Percentiles rank a stretch among this genome's conserved stretches.
Conservation (phyloP, 2,888 invertebrate species). For the Amphipoea oculea region DNA sequence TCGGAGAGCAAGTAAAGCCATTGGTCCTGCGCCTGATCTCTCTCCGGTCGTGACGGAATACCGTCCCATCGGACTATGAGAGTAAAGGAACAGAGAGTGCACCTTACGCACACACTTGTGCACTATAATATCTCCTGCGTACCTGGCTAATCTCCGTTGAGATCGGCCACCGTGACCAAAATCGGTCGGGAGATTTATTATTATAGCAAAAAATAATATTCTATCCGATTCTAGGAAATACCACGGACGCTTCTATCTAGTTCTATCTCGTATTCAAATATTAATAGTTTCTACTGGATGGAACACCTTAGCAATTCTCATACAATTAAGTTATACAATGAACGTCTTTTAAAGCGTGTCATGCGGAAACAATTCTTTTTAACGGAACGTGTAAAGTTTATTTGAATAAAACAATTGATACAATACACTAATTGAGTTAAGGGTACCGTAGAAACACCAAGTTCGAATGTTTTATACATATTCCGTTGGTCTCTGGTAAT, state of each 20-base stretch:
- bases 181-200: too few relatives aligned
- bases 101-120: too few relatives aligned
- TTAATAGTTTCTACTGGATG: not conserved
- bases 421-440: not conserved
- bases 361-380: not conserved
- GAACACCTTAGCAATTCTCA: not conserved
- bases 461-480: not conserved
- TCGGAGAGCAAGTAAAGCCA: too few relatives aligned
- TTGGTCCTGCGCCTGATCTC: too few relatives aligned
- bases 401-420: not conserved
- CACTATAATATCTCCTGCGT: too few relatives aligned
- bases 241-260: not conserved
- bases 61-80: too few relatives aligned
- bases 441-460: not conserved
- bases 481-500: not conserved
- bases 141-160: too few relatives aligned
- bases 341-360: not conserved
- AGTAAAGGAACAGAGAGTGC: too few relatives aligned
- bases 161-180: too few relatives aligned
- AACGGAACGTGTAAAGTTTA: not conserved
- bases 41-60: too few relatives aligned
- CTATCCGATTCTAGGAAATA: not conserved
- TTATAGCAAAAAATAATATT: not conserved
- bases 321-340: slow-evolving; percentile 6
- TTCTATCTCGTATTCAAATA: not conserved